Conservation (phyloP, 2,888 invertebrate genomes). For the Nephrocerus scutellatus region DNA sequence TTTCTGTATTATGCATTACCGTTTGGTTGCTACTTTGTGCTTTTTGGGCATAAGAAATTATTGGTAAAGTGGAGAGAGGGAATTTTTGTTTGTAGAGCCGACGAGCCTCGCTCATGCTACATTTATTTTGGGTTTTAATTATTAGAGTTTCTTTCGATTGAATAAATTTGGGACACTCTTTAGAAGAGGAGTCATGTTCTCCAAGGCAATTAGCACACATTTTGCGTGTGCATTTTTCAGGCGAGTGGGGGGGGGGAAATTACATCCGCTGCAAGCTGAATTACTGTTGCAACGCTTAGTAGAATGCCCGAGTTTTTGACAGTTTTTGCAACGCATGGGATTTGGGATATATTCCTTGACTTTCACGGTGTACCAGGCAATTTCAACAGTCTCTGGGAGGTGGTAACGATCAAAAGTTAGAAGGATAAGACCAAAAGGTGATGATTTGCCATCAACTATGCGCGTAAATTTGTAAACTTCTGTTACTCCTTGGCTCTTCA, state of each 20-base stretch:
- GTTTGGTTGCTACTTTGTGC: no score
- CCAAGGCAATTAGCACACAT: slow-evolving; percentile 9
- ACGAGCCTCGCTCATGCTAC: slow-evolving; percentile 9
- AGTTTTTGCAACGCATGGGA: slow-evolving; percentile 19
- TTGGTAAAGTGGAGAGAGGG: no score
- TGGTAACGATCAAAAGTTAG: slow-evolving; percentile 11
- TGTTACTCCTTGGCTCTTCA: slow-evolving; percentile 5
- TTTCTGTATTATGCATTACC: no score
- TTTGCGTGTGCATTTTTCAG: slow-evolving; percentile 3
- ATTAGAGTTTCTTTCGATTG: slow-evolving; percentile 7
- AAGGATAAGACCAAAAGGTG: slow-evolving; percentile 10
- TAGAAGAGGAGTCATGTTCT: slow-evolving; percentile 10
- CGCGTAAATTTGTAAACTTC: slow-evolving; percentile 8
- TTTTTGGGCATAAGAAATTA: no score
- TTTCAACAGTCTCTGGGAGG: slow-evolving; percentile 7
- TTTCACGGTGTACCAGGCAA: slow-evolving; percentile 14
- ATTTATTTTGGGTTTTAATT: slow-evolving; percentile 10
- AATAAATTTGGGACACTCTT: slow-evolving; percentile 5
- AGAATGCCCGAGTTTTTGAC: slow-evolving; percentile 18
- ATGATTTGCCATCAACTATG: slow-evolving; percentile 5
- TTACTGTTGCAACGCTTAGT: slow-evolving; percentile 10
- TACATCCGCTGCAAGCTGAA: slow-evolving; percentile 5
- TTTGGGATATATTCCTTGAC: slow-evolving; percentile 17
- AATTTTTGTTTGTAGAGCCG: no score
- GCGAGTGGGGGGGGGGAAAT: slow-evolving; percentile 5